Percentiles rank a stretch among this genome's conserved stretches.
phyloP scores from a whole-genome alignment of 2,888 invertebrate genomes.

The Synanthedon tipuliformis region DNA sequence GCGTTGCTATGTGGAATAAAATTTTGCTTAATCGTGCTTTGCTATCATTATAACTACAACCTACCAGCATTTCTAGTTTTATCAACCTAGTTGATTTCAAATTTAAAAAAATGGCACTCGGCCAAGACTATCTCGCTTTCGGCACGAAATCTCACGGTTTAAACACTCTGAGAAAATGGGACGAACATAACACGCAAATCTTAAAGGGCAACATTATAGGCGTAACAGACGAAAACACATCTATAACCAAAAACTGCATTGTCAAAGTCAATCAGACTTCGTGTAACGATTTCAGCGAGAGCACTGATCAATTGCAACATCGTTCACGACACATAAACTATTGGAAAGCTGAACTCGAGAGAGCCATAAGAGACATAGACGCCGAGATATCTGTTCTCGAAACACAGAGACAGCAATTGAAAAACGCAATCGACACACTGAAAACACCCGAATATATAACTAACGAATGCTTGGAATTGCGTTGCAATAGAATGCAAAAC shows the following conservation, averaged over 20 bases:
- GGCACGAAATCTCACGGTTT: slow-evolving; percentile 39
- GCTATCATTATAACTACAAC: background rate
- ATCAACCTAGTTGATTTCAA: background rate
- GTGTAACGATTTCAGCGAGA: slow-evolving; percentile 47
- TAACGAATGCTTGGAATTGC: slow-evolving; percentile 77
- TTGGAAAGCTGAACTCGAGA: slow-evolving; percentile 55
- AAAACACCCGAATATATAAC: slow-evolving; percentile 56
- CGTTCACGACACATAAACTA: slow-evolving; percentile 55
- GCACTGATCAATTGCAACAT: slow-evolving; percentile 50
- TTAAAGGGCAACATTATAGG: slow-evolving; percentile 54
- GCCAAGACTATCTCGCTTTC: slow-evolving; percentile 39
- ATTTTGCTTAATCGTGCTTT: background rate
- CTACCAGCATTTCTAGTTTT: background rate
- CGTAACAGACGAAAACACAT: slow-evolving; percentile 49
- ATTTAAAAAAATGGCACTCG: slow-evolving; percentile 29
- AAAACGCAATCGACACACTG: slow-evolving; percentile 47
- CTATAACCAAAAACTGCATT: slow-evolving; percentile 55
- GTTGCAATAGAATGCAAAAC: slow-evolving; percentile 76
- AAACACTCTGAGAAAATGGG: slow-evolving; percentile 43
- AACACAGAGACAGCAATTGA: slow-evolving; percentile 52
- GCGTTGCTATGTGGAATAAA: background rate
- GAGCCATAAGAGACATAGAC: slow-evolving; percentile 54
- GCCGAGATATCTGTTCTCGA: slow-evolving; percentile 47
- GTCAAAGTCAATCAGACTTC: slow-evolving; percentile 57
- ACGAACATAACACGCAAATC: slow-evolving; percentile 43